Conservation (phyloP, 1,140 invertebrate species). For the Drosophila littoralis region DNA sequence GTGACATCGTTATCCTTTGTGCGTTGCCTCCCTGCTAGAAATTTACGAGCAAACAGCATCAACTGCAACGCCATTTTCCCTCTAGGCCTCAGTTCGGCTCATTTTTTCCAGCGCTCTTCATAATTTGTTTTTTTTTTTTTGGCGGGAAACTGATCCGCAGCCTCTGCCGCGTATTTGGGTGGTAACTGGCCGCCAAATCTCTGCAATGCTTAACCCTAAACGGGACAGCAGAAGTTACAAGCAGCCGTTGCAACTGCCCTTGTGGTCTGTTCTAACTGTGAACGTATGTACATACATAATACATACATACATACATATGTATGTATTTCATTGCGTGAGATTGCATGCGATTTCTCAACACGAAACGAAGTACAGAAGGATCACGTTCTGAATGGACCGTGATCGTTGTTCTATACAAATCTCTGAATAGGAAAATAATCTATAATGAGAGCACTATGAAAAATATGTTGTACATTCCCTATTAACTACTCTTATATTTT, state of each 20-base stretch:
- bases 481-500: no score
- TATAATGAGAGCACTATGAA: no score
- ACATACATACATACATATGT: no score
- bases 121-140: constrained; percentile 34
- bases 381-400: no score
- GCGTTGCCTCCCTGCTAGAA: constrained; percentile 15
- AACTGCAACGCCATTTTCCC: constrained; percentile 59
- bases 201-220: constrained; percentile 40
- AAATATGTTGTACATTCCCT: no score
- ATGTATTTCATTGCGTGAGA: no score
- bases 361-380: no score
- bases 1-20: constrained; percentile 78
- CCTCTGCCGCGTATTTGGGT: constrained; percentile 34
- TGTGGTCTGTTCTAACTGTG: neutral
- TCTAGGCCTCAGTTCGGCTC: constrained; percentile 16
- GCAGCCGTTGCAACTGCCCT: constrained; percentile 28
- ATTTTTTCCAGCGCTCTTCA: constrained; percentile 40
- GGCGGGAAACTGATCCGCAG: constrained; percentile 61
- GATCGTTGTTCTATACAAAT: no score
- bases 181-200: constrained; percentile 46
- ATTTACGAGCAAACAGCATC: constrained; percentile 23
- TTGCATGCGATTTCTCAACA: no score
- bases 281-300: no score
- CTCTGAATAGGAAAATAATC: no score
- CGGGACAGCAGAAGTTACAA: constrained; percentile 10